Percentiles rank a stretch among this genome's conserved stretches.
Evolutionary conservation across 2,888 invertebrate genomes (phyloP).

Genomic region (Boloria selene): DNA sequence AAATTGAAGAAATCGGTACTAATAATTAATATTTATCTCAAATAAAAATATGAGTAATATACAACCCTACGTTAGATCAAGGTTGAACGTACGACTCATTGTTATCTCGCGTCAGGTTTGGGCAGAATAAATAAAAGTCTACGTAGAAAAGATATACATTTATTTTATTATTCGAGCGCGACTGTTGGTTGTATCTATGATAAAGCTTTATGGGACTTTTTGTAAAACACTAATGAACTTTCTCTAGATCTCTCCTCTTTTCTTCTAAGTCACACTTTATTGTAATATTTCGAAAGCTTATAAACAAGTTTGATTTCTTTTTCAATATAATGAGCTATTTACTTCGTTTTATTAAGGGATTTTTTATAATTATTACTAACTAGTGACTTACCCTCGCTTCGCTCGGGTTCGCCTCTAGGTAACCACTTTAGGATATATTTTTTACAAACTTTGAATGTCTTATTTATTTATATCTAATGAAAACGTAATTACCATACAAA

Average conservation of each 20-base stretch:
- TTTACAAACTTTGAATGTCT: too few relatives aligned
- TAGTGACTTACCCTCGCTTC: too few relatives aligned
- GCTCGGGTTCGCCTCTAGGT: too few relatives aligned
- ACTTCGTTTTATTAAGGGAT: background rate
- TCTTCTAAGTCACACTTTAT: background rate
- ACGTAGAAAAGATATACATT: conserved; percentile 76
- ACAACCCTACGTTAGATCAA: conserved; percentile 50
- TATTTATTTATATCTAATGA: too few relatives aligned
- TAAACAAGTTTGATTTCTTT: too few relatives aligned
- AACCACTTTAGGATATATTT: too few relatives aligned
- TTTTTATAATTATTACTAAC: background rate
- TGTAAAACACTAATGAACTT: conserved; percentile 69
- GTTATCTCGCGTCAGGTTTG: conserved; percentile 74
- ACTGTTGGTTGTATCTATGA: conserved; percentile 66
- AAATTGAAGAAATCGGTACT: too few relatives aligned
- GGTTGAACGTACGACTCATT: conserved; percentile 74
- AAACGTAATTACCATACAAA: too few relatives aligned
- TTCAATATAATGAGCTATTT: too few relatives aligned
- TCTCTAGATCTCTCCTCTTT: conserved; percentile 46
- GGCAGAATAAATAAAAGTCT: conserved; percentile 76
- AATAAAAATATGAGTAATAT: background rate
- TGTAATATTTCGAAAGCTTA: background rate
- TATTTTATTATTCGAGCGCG: conserved; percentile 75
- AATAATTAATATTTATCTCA: background rate
- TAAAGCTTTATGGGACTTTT: conserved; percentile 76